A percentile compares a stretch with the other conserved stretches of the same genome.
Conservation (phyloP, 2,113 vertebrate genomes). For the Platysteira castanea region DNA sequence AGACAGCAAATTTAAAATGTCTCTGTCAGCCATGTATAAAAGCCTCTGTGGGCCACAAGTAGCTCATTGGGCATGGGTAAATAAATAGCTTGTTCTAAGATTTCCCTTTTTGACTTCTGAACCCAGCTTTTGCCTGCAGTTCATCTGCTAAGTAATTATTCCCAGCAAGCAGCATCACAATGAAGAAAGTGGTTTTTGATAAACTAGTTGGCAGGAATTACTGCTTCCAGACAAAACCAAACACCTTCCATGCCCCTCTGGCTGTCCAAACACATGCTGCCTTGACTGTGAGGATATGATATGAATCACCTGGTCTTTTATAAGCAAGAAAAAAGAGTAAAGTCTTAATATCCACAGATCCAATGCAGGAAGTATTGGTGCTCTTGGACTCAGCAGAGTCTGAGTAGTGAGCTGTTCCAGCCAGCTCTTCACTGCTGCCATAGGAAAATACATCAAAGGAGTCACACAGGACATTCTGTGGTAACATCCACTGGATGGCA, state of each 20-base stretch:
- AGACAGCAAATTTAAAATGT: background rate
- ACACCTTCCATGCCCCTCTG: background rate
- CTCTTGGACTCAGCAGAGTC: background rate
- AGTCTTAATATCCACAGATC: background rate
- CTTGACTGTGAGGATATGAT: background rate
- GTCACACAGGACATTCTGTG: background rate
- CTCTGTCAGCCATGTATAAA: background rate
- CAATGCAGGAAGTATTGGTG: background rate
- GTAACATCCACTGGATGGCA: background rate
- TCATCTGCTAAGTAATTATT: background rate
- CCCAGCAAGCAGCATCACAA: background rate
- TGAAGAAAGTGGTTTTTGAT: background rate
- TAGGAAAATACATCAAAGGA: background rate
- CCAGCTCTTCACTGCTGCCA: background rate
- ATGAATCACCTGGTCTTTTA: background rate
- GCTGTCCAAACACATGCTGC: background rate
- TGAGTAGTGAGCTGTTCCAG: background rate
- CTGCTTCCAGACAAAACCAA: background rate
- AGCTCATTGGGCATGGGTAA: background rate
- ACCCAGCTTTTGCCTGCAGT: background rate
- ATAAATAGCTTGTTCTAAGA: background rate
- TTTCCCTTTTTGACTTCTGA: background rate
- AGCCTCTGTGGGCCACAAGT: background rate
- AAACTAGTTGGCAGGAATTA: background rate
- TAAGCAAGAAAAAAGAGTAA: background rate